Conservation (phyloP, 1,140 invertebrate genomes). For the Tetraneura akinire region DNA sequence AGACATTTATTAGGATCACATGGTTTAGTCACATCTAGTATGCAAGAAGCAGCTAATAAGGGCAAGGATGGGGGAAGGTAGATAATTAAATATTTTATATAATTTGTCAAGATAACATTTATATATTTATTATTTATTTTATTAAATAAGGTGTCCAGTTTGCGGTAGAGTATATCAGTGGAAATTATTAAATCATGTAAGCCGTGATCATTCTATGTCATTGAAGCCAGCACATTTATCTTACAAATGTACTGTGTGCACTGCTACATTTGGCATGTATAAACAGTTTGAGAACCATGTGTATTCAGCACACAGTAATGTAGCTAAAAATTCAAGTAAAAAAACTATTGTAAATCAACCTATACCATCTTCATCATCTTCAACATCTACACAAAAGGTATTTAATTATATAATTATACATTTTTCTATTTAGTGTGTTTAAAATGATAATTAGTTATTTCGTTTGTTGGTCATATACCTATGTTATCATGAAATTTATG, state of each 20-base stretch:
- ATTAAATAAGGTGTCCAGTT: conserved; percentile 47
- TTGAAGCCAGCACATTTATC: conserved; percentile 88
- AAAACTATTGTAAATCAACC: conserved; percentile 56
- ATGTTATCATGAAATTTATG: no score
- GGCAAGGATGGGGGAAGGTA: conserved; percentile 91
- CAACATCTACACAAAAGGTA: conserved; percentile 27
- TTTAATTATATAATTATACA: not conserved
- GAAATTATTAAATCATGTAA: conserved; percentile 88
- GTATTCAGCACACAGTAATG: conserved; percentile 86
- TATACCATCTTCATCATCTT: conserved; percentile 26
- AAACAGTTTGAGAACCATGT: conserved; percentile 93
- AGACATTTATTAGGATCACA: conserved; percentile 90
- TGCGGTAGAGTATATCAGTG: conserved; percentile 75
- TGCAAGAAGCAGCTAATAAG: conserved; percentile 93
- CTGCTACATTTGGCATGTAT: conserved; percentile 92
- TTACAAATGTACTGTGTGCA: conserved; percentile 93
- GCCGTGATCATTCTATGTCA: conserved; percentile 85
- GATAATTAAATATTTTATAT: conserved; percentile 58
- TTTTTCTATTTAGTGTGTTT: no score
- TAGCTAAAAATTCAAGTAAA: conserved; percentile 75
- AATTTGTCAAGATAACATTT: not conserved
- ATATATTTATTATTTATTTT: not conserved
- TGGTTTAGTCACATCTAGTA: conserved; percentile 90
- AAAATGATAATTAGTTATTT: no score
- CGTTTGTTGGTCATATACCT: no score